phyloP scores from a whole-genome alignment of 2,797 vertebrate species.

The Scomberomorus guttatus region DNA sequence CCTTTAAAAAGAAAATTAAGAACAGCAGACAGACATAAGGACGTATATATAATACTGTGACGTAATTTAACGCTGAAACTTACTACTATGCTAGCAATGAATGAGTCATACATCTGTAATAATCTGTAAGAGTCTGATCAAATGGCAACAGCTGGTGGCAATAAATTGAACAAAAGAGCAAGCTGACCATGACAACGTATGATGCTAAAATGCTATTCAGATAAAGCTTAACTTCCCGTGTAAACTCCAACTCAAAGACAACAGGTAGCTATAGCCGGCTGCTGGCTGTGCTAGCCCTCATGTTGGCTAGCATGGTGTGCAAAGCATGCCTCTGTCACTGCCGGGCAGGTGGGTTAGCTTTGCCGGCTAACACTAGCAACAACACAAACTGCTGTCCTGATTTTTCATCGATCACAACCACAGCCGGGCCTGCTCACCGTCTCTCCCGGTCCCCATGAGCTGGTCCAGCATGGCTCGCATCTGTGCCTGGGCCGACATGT shows the following conservation, averaged over 20 bases:
- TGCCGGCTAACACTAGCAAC: constrained; percentile 59
- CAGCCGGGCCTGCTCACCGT: constrained; percentile 87
- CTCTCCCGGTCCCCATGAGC: constrained; percentile 97
- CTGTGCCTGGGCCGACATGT: constrained; percentile 99
- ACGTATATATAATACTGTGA: not conserved
- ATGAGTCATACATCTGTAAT: constrained; percentile 19
- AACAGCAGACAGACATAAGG: constrained; percentile 1
- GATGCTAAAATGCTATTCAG: not conserved
- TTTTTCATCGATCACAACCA: not conserved
- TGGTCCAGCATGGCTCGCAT: constrained; percentile 99
- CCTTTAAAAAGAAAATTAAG: constrained; percentile 84
- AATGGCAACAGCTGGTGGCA: not conserved
- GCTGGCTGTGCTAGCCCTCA: constrained; percentile 43
- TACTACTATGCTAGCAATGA: not conserved
- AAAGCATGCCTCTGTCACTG: constrained; percentile 56
- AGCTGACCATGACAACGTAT: rapidly evolving
- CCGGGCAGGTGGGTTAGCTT: constrained; percentile 44
- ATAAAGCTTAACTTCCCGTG: not conserved
- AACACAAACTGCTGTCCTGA: constrained; percentile 21
- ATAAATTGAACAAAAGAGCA: not conserved
- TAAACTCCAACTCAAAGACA: constrained; percentile 54
- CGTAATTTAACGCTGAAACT: not conserved
- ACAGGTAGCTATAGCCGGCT: constrained; percentile 75
- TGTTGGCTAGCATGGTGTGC: constrained; percentile 53
- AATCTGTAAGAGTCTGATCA: not conserved